phyloP scores from a whole-genome alignment of 2,797 vertebrate genomes.

The Sebastolobus altivelis region DNA sequence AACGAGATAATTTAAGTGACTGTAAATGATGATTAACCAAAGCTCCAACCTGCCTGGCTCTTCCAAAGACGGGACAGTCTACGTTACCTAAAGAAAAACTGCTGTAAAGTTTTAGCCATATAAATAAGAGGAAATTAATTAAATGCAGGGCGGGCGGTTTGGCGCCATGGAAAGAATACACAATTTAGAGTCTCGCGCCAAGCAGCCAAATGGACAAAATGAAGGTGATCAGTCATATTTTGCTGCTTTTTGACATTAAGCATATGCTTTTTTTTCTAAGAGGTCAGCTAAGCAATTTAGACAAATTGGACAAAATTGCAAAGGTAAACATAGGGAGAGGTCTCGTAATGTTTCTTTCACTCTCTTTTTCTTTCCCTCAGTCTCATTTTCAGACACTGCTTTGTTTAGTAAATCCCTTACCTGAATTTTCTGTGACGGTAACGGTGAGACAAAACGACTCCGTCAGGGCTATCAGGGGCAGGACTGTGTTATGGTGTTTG shows the following conservation, averaged over 20 bases:
- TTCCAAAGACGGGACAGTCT: slow-evolving; percentile 84
- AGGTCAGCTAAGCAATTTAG: slow-evolving; percentile 91
- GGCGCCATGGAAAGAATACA: slow-evolving; percentile 92
- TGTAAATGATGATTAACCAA: slow-evolving; percentile 76
- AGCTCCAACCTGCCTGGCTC: slow-evolving; percentile 60
- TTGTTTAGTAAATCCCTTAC: slow-evolving; percentile 79
- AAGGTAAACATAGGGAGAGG: slow-evolving; percentile 89
- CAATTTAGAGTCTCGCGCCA: slow-evolving; percentile 88
- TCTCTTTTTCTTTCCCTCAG: slow-evolving; percentile 66
- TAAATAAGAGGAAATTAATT: slow-evolving; percentile 95
- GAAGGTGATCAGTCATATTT: slow-evolving; percentile 94
- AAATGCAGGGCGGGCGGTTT: slow-evolving; percentile 90
- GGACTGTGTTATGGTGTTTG: slow-evolving; percentile 53
- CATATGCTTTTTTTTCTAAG: slow-evolving; percentile 87
- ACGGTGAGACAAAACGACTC: slow-evolving; percentile 63
- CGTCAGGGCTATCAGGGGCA: slow-evolving; percentile 57
- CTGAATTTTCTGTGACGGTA: slow-evolving; percentile 75
- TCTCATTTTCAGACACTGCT: slow-evolving; percentile 70
- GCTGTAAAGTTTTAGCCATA: slow-evolving; percentile 78
- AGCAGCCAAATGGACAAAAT: slow-evolving; percentile 89
- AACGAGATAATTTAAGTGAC: slow-evolving; percentile 74
- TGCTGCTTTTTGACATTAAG: slow-evolving; percentile 89
- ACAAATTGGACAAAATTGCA: slow-evolving; percentile 92
- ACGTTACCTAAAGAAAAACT: slow-evolving; percentile 81
- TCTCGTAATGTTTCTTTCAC: slow-evolving; percentile 79